Percentiles rank a stretch among this genome's conserved stretches.
Evolutionary conservation across 2,113 vertebrate species (phyloP).

Genomic region (Polypterus bichir): DNA sequence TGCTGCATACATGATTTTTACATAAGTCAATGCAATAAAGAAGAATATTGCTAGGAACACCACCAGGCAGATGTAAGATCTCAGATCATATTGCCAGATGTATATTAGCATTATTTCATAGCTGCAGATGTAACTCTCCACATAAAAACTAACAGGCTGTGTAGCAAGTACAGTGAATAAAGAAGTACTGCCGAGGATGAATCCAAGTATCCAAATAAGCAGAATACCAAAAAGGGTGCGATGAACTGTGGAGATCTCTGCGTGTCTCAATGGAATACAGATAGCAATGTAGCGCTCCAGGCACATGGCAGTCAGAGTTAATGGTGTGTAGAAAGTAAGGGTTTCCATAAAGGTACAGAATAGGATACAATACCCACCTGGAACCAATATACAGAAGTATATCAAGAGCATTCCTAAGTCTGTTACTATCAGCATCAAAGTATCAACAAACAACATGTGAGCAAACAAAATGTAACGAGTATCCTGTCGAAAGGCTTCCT

Average conservation of each 20-base stretch:
- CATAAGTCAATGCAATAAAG: conserved; percentile 7
- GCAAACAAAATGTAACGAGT: conserved; percentile 25
- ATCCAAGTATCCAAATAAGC: conserved; percentile 14
- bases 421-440: conserved; percentile 9
- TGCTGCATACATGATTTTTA: conserved; percentile 24
- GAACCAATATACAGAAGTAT: conserved; percentile 6
- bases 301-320: conserved; percentile 22
- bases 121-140: conserved; percentile 6
- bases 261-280: conserved; percentile 21
- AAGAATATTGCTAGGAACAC: no score
- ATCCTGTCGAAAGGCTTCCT: conserved; percentile 11
- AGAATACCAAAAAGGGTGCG: conserved; percentile 6
- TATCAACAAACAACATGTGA: conserved; percentile 24
- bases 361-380: conserved; percentile 14
- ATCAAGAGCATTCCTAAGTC: conserved; percentile 5
- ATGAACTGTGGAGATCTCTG: conserved; percentile 14
- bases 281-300: conserved; percentile 26
- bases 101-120: conserved; percentile 9
- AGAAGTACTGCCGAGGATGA: conserved; percentile 2
- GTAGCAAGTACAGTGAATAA: conserved; percentile 3
- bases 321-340: conserved; percentile 10
- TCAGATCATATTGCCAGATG: conserved; percentile 16
- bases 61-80: background rate
- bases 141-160: background rate
- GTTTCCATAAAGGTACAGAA: background rate